Percentiles rank a stretch among this genome's conserved stretches.
phyloP scores from a whole-genome alignment of 2,797 vertebrate species.

The Smutsia gigantea region DNA sequence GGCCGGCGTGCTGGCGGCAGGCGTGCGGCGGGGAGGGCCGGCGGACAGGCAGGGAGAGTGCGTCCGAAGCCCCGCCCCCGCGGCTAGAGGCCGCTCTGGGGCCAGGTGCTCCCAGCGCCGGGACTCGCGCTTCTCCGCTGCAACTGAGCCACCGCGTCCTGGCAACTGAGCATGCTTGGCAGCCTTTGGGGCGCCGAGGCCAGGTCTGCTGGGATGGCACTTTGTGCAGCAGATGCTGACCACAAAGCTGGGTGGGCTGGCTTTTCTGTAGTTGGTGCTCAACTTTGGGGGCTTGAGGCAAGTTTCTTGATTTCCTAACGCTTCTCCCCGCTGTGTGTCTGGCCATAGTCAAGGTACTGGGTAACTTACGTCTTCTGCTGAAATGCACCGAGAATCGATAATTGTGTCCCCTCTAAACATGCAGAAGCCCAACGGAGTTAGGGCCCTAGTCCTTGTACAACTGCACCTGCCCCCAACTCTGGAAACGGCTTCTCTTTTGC shows the following conservation, averaged over 20 bases:
- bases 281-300: not conserved
- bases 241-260: not conserved
- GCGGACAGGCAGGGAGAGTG: not conserved
- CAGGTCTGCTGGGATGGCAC: not conserved
- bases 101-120: accelerated
- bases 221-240: not conserved
- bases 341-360: not conserved
- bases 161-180: slow-evolving; percentile 33
- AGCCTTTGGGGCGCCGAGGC: not conserved
- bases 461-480: not conserved
- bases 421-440: not conserved
- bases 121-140: accelerated
- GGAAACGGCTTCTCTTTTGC: not conserved
- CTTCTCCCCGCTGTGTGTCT: not conserved
- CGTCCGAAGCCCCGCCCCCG: slow-evolving; percentile 52
- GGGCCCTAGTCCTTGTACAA: not conserved
- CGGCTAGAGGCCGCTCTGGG: accelerated
- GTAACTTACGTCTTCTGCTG: not conserved
- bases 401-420: not conserved
- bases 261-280: not conserved
- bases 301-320: not conserved
- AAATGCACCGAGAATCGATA: not conserved
- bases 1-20: not conserved
- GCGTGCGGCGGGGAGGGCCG: not conserved
- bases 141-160: accelerated